Evolutionary conservation across 2,797 vertebrate genomes (phyloP), one percentile per base, ranked within the genome.

Genomic region (Silurus aristotelis): DNA sequence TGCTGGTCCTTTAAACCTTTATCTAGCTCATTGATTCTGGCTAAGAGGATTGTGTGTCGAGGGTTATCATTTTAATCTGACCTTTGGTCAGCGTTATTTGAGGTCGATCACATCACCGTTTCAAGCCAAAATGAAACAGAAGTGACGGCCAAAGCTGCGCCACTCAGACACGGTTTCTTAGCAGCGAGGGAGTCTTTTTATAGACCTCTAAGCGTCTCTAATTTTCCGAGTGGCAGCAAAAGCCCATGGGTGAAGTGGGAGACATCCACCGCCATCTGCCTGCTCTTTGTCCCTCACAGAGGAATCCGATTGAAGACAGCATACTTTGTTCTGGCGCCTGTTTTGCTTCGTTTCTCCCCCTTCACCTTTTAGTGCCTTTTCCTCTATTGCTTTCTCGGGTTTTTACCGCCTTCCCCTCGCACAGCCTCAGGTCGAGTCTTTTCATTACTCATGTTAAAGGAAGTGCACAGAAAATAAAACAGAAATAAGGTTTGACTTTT

Each of bases 161-260:
- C 77, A 19, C 76, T 75, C 84, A 22, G 66, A 52, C 77, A 15
- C 52, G 17, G 75, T 81, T 86, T 68, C 71, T 72, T 58, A 75
- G 31, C 60, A 87, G 84, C 66, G 27, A 71, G 52, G 31, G 14
- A 86, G 83, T 76, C 83, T 86, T 88, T 89, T 89, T 86, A 84
- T 88, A 88, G 80, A 46, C 31, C 31, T 38, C 63, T 71, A 64
- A 86, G 72, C 63, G 68, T 88, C 80, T 86, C 55, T 80, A 68
- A 85, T 84, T 87, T 84, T 87, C 86, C 43, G 61, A 82, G 85
- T 82, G 72, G 63, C 71, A 63, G 63, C 63, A 77, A 64, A 83
- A 81, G 60, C 84, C 79, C 81, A 80, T 56, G 79, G 87, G 72
- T 87, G 79, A 80, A 86, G 67, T 68, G 38, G 75, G 70, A 87